Evolutionary conservation across 2,797 vertebrate genomes (phyloP).

Genomic region (Acipenser transmontanus): DNA sequence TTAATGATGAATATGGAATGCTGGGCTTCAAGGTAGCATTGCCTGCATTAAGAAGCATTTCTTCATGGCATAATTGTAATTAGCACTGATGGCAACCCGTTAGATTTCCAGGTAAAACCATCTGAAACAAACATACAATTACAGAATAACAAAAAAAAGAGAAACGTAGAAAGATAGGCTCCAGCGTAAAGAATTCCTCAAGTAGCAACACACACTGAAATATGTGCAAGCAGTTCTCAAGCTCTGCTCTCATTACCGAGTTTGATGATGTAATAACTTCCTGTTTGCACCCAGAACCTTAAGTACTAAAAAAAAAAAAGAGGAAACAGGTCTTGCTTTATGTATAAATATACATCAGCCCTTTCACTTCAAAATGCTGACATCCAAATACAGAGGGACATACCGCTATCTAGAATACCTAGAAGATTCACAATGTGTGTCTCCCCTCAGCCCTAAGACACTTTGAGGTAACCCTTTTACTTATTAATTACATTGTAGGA

Average conservation of each 20-base stretch:
- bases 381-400: constrained; percentile 14
- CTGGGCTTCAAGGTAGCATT: too few species aligned
- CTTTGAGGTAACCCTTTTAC: constrained; percentile 15
- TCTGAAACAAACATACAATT: neutral
- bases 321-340: constrained; percentile 51
- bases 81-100: too few species aligned
- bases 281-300: constrained; percentile 42
- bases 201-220: neutral
- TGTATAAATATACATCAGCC: constrained; percentile 29
- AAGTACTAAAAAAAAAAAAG: constrained; percentile 35
- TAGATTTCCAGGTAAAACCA: too few species aligned
- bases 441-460: constrained; percentile 1
- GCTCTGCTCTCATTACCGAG: constrained; percentile 3
- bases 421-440: constrained; percentile 6
- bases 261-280: constrained; percentile 34
- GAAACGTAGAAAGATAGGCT: neutral
- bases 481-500: neutral
- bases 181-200: neutral
- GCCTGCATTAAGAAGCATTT: too few species aligned
- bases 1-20: too few species aligned
- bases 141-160: neutral
- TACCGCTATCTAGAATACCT: neutral
- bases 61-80: too few species aligned
- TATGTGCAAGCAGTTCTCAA: neutral
- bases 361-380: constrained; percentile 36